phyloP scores from a whole-genome alignment of 30 jellyfish, hydroid and myxozoan species.

The Clytia hemisphaerica region DNA sequence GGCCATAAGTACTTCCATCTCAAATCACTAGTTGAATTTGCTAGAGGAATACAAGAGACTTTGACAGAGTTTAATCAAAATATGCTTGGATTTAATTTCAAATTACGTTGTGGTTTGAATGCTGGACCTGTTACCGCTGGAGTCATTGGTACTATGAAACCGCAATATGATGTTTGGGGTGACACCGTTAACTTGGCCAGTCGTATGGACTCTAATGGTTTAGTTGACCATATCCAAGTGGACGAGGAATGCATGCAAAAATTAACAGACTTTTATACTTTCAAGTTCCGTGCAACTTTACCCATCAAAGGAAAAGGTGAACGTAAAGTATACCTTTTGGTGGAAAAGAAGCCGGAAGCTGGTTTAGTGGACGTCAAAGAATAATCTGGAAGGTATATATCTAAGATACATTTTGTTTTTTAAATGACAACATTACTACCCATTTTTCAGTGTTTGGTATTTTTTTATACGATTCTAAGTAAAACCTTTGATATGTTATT shows the following conservation, averaged over 20 bases:
- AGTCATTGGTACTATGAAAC: slow-evolving; percentile 95
- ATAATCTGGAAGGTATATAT: too few relatives aligned
- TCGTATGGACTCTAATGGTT: slow-evolving; percentile 97
- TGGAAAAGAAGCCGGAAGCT: slow-evolving; percentile 33
- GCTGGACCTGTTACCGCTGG: slow-evolving; percentile 99
- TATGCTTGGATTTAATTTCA: slow-evolving; percentile 89
- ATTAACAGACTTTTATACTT: slow-evolving; percentile 78
- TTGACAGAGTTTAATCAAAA: slow-evolving; percentile 82
- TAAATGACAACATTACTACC: too few relatives aligned
- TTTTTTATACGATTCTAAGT: too few relatives aligned
- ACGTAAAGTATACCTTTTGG: slow-evolving; percentile 67
- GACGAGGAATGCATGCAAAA: slow-evolving; percentile 79
- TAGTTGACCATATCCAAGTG: slow-evolving; percentile 83
- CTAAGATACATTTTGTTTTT: too few relatives aligned
- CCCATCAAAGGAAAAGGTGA: slow-evolving; percentile 89
- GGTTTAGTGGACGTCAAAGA: too few relatives aligned
- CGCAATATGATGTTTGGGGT: slow-evolving; percentile 99
- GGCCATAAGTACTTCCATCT: slow-evolving; percentile 67
- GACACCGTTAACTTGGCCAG: slow-evolving; percentile 97
- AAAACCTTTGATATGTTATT: too few relatives aligned
- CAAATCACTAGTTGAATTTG: slow-evolving; percentile 71
- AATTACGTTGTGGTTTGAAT: slow-evolving; percentile 86
- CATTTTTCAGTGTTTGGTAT: too few relatives aligned
- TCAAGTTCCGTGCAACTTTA: slow-evolving; percentile 72
- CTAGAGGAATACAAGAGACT: slow-evolving; percentile 71